phyloP scores from a whole-genome alignment of 2,888 invertebrate species.

The Volucella inanis region DNA sequence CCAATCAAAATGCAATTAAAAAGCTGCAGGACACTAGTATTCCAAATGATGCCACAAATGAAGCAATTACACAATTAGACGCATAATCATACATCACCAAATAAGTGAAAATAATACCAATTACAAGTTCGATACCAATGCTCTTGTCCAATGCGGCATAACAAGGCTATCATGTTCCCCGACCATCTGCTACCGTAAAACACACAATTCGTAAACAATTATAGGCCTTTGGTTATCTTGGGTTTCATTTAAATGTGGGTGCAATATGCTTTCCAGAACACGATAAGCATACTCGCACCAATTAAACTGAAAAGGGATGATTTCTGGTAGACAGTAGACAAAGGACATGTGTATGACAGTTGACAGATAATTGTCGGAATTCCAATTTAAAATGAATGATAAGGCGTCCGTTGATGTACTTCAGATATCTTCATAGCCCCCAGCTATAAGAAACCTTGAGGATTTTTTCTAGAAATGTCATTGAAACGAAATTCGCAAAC shows the following conservation, averaged over 20 bases:
- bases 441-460: slow-evolving; percentile 2
- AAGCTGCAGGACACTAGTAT: slow-evolving; percentile 27
- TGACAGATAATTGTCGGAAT: slow-evolving; percentile 20
- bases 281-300: slow-evolving; percentile 2
- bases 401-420: background rate
- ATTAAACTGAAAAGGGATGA: too few species aligned
- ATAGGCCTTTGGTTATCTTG: background rate
- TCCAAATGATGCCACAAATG: slow-evolving; percentile 20
- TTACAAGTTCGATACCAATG: background rate
- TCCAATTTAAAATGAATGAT: slow-evolving; percentile 9
- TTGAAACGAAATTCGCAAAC: background rate
- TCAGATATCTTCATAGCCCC: slow-evolving; percentile 9
- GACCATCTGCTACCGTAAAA: slow-evolving; percentile 37
- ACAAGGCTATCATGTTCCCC: slow-evolving; percentile 14
- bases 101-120: background rate
- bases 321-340: too few species aligned
- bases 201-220: background rate
- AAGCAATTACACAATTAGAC: slow-evolving; percentile 53
- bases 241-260: slow-evolving; percentile 16
- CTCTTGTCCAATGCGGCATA: background rate
- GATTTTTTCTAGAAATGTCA: background rate
- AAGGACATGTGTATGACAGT: slow-evolving; percentile 6
- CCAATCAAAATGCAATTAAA: slow-evolving; percentile 58
- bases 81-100: slow-evolving; percentile 41
- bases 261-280: slow-evolving; percentile 16